These are phyloP conservation scores for Manis pentadactyla DNA, from an alignment of 2,797 vertebrate genomes.

Conservation along the genomic window DNA sequence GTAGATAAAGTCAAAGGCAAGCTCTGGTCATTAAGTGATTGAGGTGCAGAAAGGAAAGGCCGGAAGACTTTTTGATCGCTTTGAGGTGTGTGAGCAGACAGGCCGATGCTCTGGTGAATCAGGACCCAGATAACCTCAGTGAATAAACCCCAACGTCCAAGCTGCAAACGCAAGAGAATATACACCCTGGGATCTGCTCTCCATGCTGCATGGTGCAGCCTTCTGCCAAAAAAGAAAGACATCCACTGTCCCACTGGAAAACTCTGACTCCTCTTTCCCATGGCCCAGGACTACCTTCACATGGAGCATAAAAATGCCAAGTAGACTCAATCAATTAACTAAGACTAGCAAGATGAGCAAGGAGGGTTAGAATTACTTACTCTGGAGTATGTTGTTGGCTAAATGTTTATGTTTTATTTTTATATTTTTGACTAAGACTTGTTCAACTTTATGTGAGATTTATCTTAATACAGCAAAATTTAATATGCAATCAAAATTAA, in stretches of 20 bases:
- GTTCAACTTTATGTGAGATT: background rate
- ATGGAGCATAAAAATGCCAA: background rate
- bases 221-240: background rate
- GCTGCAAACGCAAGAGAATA: background rate
- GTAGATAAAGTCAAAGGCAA: background rate
- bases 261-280: background rate
- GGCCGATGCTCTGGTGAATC: background rate
- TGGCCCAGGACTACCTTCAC: background rate
- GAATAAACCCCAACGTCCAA: background rate
- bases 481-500: slow-evolving; percentile 24
- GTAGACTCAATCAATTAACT: background rate
- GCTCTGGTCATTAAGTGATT: background rate
- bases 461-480: background rate
- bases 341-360: background rate
- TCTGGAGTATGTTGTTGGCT: background rate
- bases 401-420: background rate
- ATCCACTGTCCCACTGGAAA: background rate
- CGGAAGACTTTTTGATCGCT: background rate
- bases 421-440: background rate
- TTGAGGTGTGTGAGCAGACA: background rate
- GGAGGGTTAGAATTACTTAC: background rate
- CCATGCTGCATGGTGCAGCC: background rate
- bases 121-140: background rate
- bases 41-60: background rate
- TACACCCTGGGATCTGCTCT: background rate